These are phyloP conservation scores for Gallinago paraguaiae DNA, from an alignment of 2,113 vertebrate species.

Conservation along the genomic window DNA sequence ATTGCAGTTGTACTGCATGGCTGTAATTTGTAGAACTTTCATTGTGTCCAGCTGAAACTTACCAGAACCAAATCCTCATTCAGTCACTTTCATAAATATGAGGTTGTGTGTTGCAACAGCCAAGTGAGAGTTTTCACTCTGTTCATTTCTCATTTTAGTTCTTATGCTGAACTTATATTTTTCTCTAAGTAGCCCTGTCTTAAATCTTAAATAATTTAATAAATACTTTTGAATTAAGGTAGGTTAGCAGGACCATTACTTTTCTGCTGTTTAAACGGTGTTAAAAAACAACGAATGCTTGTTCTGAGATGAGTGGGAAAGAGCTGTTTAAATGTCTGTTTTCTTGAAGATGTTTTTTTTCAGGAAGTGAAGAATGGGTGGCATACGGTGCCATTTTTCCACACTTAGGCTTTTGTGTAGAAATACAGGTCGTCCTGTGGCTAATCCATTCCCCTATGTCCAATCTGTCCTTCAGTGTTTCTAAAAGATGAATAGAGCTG, in stretches of 20 bases:
- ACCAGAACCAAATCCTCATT: background rate
- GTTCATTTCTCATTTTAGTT: background rate
- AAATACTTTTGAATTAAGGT: background rate
- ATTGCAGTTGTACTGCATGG: background rate
- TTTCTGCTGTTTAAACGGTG: background rate
- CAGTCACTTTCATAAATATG: background rate
- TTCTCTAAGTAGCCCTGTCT: background rate
- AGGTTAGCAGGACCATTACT: background rate
- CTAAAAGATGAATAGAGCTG: slow-evolving; percentile 72
- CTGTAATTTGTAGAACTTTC: background rate
- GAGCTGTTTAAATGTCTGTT: slow-evolving; percentile 73
- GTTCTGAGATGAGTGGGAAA: slow-evolving; percentile 73
- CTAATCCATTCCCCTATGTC: slow-evolving; percentile 68
- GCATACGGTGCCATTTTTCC: slow-evolving; percentile 63
- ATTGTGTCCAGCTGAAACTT: background rate
- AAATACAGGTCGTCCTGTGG: slow-evolving; percentile 78
- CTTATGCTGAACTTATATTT: background rate
- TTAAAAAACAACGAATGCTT: slow-evolving; percentile 61
- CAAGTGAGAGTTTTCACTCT: background rate
- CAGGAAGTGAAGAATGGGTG: slow-evolving; percentile 62
- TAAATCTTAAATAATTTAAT: background rate
- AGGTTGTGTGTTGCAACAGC: background rate
- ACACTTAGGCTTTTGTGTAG: slow-evolving; percentile 74
- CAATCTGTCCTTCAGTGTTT: slow-evolving; percentile 64
- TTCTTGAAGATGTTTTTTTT: slow-evolving; percentile 60